Evolutionary conservation across 2,113 vertebrate species (phyloP).

Genomic region (Sinosuthora webbiana): DNA sequence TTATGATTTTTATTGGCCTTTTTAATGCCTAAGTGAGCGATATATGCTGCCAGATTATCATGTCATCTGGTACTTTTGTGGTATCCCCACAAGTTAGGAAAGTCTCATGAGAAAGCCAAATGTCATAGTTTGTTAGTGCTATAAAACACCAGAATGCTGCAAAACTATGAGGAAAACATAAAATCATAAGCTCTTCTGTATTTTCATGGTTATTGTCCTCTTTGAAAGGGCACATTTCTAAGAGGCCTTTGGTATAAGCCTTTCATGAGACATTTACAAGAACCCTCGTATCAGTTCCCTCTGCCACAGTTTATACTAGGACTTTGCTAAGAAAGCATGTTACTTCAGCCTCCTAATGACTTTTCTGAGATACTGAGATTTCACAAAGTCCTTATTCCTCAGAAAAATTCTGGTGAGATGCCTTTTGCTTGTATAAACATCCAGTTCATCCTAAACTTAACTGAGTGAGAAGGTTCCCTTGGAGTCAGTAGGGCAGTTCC

Average conservation of each 20-base stretch:
- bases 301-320: constrained; percentile 3
- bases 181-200: constrained; percentile 15
- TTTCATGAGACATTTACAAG: constrained; percentile 33
- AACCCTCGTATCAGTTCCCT: background rate
- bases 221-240: constrained; percentile 29
- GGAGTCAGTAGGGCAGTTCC: background rate
- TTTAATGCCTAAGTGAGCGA: constrained; percentile 21
- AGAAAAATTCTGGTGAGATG: background rate
- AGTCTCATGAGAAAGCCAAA: constrained; percentile 42
- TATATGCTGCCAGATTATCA: constrained; percentile 39
- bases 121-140: constrained; percentile 12
- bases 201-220: constrained; percentile 24
- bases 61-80: constrained; percentile 53
- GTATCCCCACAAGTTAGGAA: constrained; percentile 55
- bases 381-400: background rate
- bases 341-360: background rate
- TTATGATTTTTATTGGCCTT: constrained; percentile 25
- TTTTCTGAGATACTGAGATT: background rate
- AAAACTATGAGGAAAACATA: constrained; percentile 43
- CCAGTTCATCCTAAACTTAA: background rate
- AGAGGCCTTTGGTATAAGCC: constrained; percentile 1
- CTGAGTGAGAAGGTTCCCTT: background rate
- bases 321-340: background rate
- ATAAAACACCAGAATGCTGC: constrained; percentile 45
- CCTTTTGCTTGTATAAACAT: background rate